Base-by-base conservation (phyloP, 2,113 vertebrate genomes). In the Cranoglanis bouderius region DNA sequence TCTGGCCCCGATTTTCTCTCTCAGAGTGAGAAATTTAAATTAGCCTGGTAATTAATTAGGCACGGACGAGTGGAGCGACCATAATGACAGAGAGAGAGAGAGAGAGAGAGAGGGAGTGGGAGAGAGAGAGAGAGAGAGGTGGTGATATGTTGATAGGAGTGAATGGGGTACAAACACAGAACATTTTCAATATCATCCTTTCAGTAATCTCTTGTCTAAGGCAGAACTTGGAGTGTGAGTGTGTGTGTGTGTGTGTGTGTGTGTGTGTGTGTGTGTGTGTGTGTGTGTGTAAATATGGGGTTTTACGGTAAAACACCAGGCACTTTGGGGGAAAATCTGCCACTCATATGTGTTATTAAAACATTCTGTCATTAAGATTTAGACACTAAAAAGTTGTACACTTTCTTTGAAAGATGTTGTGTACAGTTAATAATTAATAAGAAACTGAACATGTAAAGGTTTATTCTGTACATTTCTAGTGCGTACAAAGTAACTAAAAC, bases 11-110 rank as follows among this genome's bases (percentile, higher is more conserved):
- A 40, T 85, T 67, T 88, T 91, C 75, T 74, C n/a, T 91, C 57
- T 32, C 46, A 1, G 49, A 88, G 84, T 74, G 57, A 83, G 77
- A 92, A 85, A 91, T 93, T 86, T 91, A 89, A 93, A 92, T 90
- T 29, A 92, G 89, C 67, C 26, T 89, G 91, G 90, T 90, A 93
- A 94, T 94, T 93, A 93, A 93, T 88, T 85, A 90, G 87, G 90
- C 91, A 85, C 84, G 85, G 46, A 80, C 13, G 29, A 51, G 46
- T 53, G 77, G 77, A 80, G 46, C 46, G 13, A 51, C 77, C 43
- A 80, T 80, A 80, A 80, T 49, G 77, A 55, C 7, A 21, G 29
- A 90, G 84, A 87, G 61, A 78, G 87, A 90, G 92, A 91, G 85
- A 91, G 65, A 87, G 91, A 91, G 75, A 88, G 89, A 63, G 85